phyloP scores from a whole-genome alignment of 2,888 invertebrate genomes.

The Hemicrepidius hirtus region DNA sequence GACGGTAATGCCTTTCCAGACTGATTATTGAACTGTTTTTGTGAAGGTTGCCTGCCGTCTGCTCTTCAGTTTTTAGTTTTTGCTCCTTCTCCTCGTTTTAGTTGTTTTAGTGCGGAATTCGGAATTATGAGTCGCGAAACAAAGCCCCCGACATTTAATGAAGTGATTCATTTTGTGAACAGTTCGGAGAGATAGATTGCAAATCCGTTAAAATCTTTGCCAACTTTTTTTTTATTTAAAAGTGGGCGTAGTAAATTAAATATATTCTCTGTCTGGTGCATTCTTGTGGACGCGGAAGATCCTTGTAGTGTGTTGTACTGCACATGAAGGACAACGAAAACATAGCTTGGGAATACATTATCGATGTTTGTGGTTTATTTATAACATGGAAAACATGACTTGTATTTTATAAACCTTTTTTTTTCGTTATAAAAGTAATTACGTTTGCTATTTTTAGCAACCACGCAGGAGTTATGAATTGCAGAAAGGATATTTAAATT shows the following conservation, averaged over 20 bases:
- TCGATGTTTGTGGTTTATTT: neutral
- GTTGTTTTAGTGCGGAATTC: conserved; percentile 35
- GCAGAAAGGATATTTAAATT: neutral
- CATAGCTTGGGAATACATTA: conserved; percentile 10
- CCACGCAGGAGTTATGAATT: conserved; percentile 1
- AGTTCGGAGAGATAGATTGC: no score
- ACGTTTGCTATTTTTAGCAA: conserved; percentile 4
- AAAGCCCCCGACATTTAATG: conserved; percentile 25
- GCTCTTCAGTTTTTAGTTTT: conserved; percentile 37
- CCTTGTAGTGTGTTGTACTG: conserved; percentile 19
- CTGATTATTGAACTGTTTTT: conserved; percentile 45
- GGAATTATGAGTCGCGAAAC: conserved; percentile 25
- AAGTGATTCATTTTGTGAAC: no score
- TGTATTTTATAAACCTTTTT: conserved; percentile 2
- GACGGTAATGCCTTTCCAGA: conserved; percentile 38
- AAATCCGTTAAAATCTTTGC: neutral
- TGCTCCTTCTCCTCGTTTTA: conserved; percentile 9
- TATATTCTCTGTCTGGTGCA: neutral
- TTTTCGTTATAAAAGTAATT: neutral
- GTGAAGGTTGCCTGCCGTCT: conserved; percentile 31
- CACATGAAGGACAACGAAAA: conserved; percentile 17
- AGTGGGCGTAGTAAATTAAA: conserved; percentile 7
- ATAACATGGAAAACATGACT: neutral
- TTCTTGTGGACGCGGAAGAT: conserved; percentile 11
- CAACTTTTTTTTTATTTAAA: neutral